phyloP scores from a whole-genome alignment of 2,888 invertebrate species.

The Sphaerophoria rueppellii region DNA sequence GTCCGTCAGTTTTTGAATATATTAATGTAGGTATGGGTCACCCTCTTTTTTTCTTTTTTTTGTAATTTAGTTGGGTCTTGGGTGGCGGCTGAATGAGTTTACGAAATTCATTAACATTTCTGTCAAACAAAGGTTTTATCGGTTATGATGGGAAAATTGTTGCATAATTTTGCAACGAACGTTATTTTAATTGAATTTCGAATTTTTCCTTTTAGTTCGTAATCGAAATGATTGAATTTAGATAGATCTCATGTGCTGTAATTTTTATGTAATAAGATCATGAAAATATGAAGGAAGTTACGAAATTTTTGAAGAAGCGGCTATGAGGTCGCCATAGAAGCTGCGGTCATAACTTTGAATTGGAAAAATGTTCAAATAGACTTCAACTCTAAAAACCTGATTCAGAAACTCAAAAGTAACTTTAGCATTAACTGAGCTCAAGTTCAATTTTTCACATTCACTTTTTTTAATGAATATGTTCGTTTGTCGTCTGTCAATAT shows the following conservation, averaged over 20 bases:
- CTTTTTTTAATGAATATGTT: conserved; percentile 34
- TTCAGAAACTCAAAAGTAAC: conserved; percentile 6
- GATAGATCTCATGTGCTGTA: not conserved
- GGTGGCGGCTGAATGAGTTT: conserved; percentile 8
- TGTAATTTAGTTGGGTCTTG: not conserved
- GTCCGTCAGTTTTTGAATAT: not conserved
- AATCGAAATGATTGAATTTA: conserved; percentile 10
- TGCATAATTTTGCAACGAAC: conserved; percentile 16
- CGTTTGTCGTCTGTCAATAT: not conserved
- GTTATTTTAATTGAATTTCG: not conserved
- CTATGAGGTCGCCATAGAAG: no score
- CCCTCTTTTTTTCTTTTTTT: not conserved
- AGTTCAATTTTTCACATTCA: conserved; percentile 58
- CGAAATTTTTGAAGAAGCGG: no score
- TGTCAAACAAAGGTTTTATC: conserved; percentile 5
- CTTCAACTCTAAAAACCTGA: no score
- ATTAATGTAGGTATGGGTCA: no score
- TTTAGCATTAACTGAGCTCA: conserved; percentile 52
- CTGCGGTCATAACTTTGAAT: no score
- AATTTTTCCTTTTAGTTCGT: not conserved
- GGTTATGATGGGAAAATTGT: conserved; percentile 34
- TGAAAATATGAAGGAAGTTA: no score
- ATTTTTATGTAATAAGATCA: no score
- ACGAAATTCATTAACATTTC: conserved; percentile 43
- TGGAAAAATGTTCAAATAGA: no score